Evolutionary conservation across 2,888 invertebrate species (phyloP).

Genomic region (Xestia xanthographa): DNA sequence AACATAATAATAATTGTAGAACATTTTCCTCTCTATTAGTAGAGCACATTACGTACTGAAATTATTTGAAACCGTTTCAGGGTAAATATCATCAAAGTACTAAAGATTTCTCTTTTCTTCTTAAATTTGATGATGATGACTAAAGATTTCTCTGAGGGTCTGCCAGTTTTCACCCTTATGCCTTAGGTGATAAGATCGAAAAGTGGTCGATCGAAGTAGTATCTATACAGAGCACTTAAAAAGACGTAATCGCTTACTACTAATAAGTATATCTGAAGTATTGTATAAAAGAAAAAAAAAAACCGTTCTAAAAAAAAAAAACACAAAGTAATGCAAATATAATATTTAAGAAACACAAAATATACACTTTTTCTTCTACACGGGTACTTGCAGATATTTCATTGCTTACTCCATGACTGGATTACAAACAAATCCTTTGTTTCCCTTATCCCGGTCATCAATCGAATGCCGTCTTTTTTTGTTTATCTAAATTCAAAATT

Average conservation of each 20-base stretch:
- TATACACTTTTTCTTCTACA: slow-evolving; percentile 9
- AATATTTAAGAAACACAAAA: slow-evolving; percentile 11
- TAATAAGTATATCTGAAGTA: too few species aligned
- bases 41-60: background rate
- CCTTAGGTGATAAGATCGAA: background rate
- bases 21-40: slow-evolving; percentile 43
- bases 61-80: slow-evolving; percentile 1
- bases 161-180: background rate
- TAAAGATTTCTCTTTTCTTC: too few species aligned
- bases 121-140: too few species aligned
- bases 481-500: slow-evolving; percentile 36
- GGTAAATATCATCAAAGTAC: background rate
- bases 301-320: too few species aligned
- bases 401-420: slow-evolving; percentile 43
- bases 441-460: slow-evolving; percentile 53
- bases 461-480: slow-evolving; percentile 52
- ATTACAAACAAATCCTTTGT: slow-evolving; percentile 62
- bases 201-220: too few species aligned
- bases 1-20: slow-evolving; percentile 52
- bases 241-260: background rate
- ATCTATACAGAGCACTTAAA: too few species aligned
- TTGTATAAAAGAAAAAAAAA: too few species aligned
- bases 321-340: background rate
- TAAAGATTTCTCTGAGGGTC: background rate
- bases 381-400: slow-evolving; percentile 43